These are phyloP conservation scores for Notolabrus celidotus DNA, from an alignment of 2,797 vertebrate genomes.

Conservation along the genomic window DNA sequence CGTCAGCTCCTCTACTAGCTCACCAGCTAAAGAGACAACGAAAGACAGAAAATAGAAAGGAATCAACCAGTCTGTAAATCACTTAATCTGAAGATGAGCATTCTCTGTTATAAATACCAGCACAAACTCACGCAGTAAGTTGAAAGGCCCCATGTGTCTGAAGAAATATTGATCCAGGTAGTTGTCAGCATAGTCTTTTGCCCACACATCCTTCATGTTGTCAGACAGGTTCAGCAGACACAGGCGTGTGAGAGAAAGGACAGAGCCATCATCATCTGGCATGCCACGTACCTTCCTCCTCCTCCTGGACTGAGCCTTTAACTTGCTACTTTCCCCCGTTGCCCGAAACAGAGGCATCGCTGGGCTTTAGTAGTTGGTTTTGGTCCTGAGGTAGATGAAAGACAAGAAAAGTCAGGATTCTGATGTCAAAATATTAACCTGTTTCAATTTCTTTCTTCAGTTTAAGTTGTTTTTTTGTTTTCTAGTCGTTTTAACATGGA, in stretches of 20 bases:
- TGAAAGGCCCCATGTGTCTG: slow-evolving; percentile 90
- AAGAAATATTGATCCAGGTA: slow-evolving; percentile 89
- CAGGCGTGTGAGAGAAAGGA: slow-evolving; percentile 68
- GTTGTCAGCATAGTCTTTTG: slow-evolving; percentile 87
- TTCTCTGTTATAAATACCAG: background rate
- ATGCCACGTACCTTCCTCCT: background rate
- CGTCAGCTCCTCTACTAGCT: slow-evolving; percentile 86
- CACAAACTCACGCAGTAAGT: slow-evolving; percentile 84
- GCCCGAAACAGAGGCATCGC: slow-evolving; percentile 79
- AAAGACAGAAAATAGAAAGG: background rate
- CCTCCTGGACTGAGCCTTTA: slow-evolving; percentile 21
- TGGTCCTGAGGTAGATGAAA: background rate
- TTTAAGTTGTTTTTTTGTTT: too few species aligned
- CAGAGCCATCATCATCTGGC: slow-evolving; percentile 48
- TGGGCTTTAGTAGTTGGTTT: slow-evolving; percentile 1
- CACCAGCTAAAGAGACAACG: slow-evolving; percentile 64
- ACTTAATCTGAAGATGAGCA: background rate
- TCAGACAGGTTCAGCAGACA: slow-evolving; percentile 86
- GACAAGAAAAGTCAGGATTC: background rate
- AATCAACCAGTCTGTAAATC: background rate
- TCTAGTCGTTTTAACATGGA: too few species aligned
- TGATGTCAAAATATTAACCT: too few species aligned
- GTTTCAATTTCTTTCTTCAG: too few species aligned
- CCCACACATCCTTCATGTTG: slow-evolving; percentile 90
- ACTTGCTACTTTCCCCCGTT: background rate